phyloP scores from a whole-genome alignment of 2,797 vertebrate species.

The Takifugu rubripes region DNA sequence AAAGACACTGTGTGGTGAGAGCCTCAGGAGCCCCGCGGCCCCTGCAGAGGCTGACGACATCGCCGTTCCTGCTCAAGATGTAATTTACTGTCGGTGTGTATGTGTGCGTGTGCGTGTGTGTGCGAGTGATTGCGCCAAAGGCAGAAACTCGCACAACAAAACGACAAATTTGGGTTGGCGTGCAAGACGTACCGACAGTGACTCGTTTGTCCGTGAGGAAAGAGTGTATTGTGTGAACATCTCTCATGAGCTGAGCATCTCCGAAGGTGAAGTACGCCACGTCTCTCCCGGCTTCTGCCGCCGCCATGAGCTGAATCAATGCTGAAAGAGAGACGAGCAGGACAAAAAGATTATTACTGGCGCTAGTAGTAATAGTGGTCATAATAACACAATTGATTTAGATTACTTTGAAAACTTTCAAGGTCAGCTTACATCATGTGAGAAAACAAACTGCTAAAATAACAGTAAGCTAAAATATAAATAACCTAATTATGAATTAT shows the following conservation, averaged over 20 bases:
- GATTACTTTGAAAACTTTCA: slow-evolving; percentile 12
- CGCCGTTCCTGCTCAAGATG: slow-evolving; percentile 16
- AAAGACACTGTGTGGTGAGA: not conserved
- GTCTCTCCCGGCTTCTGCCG: slow-evolving; percentile 87
- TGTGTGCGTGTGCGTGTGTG: too few relatives aligned
- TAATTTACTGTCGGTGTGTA: slow-evolving; percentile 20
- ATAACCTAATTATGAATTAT: slow-evolving; percentile 36
- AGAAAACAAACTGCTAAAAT: not conserved
- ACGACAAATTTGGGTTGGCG: not conserved
- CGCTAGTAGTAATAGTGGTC: not conserved
- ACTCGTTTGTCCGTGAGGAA: slow-evolving; percentile 82
- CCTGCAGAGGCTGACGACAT: slow-evolving; percentile 12
- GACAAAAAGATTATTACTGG: not conserved
- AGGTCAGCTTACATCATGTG: slow-evolving; percentile 1
- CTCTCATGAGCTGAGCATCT: slow-evolving; percentile 87
- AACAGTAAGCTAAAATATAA: slow-evolving; percentile 27
- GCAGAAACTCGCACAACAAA: not conserved
- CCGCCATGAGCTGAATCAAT: slow-evolving; percentile 92
- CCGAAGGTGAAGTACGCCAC: slow-evolving; percentile 96
- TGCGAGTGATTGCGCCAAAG: not conserved
- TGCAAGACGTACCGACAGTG: slow-evolving; percentile 82
- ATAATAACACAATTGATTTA: not conserved
- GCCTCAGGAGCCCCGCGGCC: slow-evolving; percentile 14
- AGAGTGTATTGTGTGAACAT: slow-evolving; percentile 85
- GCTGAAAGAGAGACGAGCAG: slow-evolving; percentile 69